Base-by-base conservation (phyloP, 1,140 invertebrate genomes). In the Cydia fagiglandana region DNA sequence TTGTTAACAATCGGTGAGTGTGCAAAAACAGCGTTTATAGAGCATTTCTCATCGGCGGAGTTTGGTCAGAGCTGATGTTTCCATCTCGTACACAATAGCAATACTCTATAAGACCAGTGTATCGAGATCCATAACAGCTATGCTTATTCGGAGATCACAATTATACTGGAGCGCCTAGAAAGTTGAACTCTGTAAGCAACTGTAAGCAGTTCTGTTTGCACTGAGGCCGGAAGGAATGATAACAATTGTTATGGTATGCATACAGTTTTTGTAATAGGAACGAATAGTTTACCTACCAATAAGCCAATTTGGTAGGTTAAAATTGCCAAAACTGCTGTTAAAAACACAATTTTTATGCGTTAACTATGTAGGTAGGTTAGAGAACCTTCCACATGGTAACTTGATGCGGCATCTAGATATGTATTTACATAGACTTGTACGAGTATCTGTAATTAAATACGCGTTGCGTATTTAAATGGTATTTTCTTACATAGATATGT, bases 11-110 rank as follows among this genome's bases (percentile, higher is more conserved):
- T 70, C 66, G 66, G 66, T 9, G 30, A 38, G 66, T 24, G 66
- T 70, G 66, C 66, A 70, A 70, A 70, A 70, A 70, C 66, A 70
- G 34, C 66, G 66, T 70, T 70, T 70, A 70, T 70, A 38, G 66
- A 45, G n/a, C 66, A 70, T 70, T 70, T 70, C 66, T 70, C 66
- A 70, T 70, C 66, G 66, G 66, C 28, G 24, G 64, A 70, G 66
- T 70, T 45, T 45, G 66, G 66, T 20, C 66, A 70, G 66, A 17
- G 66, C 66, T 70, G 38, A n/a, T 70, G 20, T 24, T 61, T 20
- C 15, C 56, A 61, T 4, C 20, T 9, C 17, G 10, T 61, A 61
- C 56, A n/a, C 9, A 53, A 61, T 20, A 9, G 4, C 5, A 24
- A 4, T 24, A 2, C 20, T 24, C 56, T n/a, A 61, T 17, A 1